A percentile compares a stretch with the other conserved stretches of the same genome.
phyloP scores from a whole-genome alignment of 2,888 invertebrate species.

The Gasteruption jaculator region DNA sequence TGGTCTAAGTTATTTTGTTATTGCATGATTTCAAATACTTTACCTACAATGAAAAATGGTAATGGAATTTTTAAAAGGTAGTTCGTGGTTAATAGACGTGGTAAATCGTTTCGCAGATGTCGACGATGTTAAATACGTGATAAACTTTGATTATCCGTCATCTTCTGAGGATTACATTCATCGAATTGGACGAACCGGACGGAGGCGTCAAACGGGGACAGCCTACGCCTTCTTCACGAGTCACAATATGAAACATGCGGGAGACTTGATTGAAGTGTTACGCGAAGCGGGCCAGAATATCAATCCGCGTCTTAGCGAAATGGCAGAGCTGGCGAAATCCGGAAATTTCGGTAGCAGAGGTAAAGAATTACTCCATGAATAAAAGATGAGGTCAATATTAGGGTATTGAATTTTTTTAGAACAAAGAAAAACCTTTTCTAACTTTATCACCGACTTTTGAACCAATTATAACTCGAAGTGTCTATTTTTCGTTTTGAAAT shows the following conservation, averaged over 20 bases:
- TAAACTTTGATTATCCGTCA: constrained; percentile 94
- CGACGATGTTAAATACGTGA: constrained; percentile 92
- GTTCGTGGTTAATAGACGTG: too few relatives aligned
- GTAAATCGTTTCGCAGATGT: constrained; percentile 81
- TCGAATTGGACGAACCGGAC: constrained; percentile 89
- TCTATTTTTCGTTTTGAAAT: too few relatives aligned
- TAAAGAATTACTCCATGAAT: constrained; percentile 18
- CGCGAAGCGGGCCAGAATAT: constrained; percentile 84
- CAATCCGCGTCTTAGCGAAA: constrained; percentile 78
- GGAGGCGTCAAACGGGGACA: constrained; percentile 81
- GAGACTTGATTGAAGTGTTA: constrained; percentile 81
- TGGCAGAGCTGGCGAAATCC: constrained; percentile 55
- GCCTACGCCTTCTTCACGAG: constrained; percentile 94
- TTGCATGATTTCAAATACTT: too few relatives aligned
- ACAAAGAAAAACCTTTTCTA: too few relatives aligned
- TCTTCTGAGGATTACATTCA: constrained; percentile 95
- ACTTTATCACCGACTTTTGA: too few relatives aligned
- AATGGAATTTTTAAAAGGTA: too few relatives aligned
- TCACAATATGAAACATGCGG: constrained; percentile 81
- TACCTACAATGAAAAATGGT: too few relatives aligned
- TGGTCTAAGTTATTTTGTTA: too few relatives aligned
- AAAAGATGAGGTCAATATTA: too few relatives aligned
- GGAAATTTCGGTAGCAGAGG: constrained; percentile 39
- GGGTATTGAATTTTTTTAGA: too few relatives aligned
- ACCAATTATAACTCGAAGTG: too few relatives aligned